Conservation (phyloP, 2,113 vertebrate genomes). For the Rhynchopsitta pachyrhyncha region DNA sequence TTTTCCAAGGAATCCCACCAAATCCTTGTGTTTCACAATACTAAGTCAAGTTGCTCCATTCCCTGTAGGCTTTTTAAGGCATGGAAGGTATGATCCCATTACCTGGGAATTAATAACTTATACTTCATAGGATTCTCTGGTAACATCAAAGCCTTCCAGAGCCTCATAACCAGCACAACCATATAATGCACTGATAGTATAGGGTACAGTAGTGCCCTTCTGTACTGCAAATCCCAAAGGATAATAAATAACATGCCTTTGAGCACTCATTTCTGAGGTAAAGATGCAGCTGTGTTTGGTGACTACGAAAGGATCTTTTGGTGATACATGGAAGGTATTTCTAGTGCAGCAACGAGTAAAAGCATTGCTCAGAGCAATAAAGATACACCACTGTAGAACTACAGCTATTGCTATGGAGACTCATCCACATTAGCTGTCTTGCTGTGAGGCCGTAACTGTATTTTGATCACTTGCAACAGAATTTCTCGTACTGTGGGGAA, state of each 20-base stretch:
- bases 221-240: not conserved
- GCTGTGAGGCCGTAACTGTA: not conserved
- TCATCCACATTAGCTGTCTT: not conserved
- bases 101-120: not conserved
- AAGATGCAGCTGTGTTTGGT: not conserved
- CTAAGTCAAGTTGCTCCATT: not conserved
- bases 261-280: not conserved
- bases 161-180: not conserved
- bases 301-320: not conserved
- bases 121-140: not conserved
- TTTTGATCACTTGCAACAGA: not conserved
- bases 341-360: not conserved
- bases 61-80: not conserved
- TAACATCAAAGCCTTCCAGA: not conserved
- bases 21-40: not conserved
- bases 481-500: not conserved
- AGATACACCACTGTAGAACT: not conserved
- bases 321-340: not conserved
- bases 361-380: not conserved
- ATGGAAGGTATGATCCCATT: not conserved
- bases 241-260: not conserved
- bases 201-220: no score
- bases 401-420: not conserved
- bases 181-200: not conserved
- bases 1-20: not conserved